Percentiles rank a stretch among this genome's conserved stretches.
Conservation (phyloP, 2,113 vertebrate genomes). For the Ibidorhyncha struthersii region DNA sequence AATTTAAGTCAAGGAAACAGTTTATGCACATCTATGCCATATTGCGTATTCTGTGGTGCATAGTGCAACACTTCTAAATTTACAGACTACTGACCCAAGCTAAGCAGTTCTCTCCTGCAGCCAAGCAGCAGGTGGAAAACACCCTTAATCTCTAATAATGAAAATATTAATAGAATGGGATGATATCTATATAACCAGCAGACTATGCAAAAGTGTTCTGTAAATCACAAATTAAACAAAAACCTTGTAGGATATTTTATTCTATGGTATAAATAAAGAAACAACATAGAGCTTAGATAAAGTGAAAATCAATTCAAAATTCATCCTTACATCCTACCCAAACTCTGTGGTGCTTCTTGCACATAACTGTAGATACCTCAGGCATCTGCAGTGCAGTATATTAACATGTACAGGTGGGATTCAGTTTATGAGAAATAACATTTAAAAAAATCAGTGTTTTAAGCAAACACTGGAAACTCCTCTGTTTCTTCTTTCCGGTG, state of each 20-base stretch:
- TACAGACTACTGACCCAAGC: neutral
- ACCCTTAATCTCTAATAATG: neutral
- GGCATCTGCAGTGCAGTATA: neutral
- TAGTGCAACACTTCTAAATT: neutral
- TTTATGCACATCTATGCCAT: neutral
- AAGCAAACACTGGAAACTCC: neutral
- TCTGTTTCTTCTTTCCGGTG: neutral
- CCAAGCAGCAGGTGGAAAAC: neutral
- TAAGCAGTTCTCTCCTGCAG: neutral
- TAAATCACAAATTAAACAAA: neutral
- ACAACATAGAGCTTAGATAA: neutral
- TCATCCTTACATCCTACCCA: neutral
- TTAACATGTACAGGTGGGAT: neutral
- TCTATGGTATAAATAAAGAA: neutral
- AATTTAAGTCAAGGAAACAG: neutral
- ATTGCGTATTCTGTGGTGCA: neutral
- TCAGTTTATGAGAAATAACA: neutral
- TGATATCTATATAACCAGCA: neutral
- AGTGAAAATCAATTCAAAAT: neutral
- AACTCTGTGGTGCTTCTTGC: neutral
- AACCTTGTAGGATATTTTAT: neutral
- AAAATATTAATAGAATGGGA: neutral
- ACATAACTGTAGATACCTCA: neutral
- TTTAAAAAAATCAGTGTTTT: neutral
- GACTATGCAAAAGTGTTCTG: neutral